Percentiles rank a stretch among this genome's conserved stretches.
Conservation (phyloP, 2,113 vertebrate species). For the Calidris pugnax region DNA sequence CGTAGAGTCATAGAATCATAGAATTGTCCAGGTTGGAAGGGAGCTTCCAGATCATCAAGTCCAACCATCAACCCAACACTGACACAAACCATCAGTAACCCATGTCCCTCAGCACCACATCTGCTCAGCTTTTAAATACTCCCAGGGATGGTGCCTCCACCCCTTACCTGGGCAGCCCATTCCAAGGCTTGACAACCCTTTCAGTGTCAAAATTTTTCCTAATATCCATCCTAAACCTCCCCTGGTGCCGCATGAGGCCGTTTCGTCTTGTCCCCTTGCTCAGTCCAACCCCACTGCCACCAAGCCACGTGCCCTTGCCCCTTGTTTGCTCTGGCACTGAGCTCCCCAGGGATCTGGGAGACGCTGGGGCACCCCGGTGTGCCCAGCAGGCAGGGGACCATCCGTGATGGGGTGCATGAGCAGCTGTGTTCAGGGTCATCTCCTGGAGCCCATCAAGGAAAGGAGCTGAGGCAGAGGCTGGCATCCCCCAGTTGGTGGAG, state of each 20-base stretch:
- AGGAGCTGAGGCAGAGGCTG: neutral
- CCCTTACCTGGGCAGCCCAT: neutral
- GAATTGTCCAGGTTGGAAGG: neutral
- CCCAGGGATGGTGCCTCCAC: too few species aligned
- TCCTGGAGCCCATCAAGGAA: rapidly evolving
- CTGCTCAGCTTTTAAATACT: neutral
- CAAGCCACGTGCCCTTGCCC: neutral
- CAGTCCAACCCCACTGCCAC: neutral
- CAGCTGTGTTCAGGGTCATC: neutral
- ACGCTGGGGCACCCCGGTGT: neutral
- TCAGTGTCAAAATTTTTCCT: neutral
- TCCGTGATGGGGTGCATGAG: neutral
- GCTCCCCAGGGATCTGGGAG: neutral
- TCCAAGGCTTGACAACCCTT: neutral
- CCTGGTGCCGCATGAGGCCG: neutral
- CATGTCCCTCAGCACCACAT: neutral
- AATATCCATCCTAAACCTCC: neutral
- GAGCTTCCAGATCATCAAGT: neutral
- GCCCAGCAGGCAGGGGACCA: neutral
- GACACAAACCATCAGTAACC: neutral
- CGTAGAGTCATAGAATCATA: too few species aligned
- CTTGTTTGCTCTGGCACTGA: neutral
- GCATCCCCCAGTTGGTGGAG: neutral
- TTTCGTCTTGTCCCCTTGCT: neutral
- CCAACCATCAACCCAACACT: neutral